Conservation (phyloP, 2,888 invertebrate genomes). For the Molorchus minor region DNA sequence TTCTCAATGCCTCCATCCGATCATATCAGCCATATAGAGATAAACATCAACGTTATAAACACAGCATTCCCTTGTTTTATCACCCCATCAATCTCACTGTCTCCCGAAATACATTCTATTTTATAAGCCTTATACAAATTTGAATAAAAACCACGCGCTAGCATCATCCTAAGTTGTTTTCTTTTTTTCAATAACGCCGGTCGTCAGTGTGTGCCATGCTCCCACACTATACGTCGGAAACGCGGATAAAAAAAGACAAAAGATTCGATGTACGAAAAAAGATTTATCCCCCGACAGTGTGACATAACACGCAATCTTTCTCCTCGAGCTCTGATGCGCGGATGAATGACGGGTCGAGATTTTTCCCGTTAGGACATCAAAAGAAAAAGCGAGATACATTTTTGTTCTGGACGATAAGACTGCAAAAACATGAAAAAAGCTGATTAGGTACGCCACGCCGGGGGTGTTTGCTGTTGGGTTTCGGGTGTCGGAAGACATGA, state of each 20-base stretch:
- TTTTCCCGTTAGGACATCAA: constrained; percentile 19
- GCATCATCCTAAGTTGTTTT: neutral
- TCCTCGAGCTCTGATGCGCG: constrained; percentile 23
- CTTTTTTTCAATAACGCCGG: neutral
- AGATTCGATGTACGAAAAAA: constrained; percentile 25
- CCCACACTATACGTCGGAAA: constrained; percentile 7
- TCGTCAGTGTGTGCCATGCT: neutral
- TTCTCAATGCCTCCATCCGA: too few species aligned
- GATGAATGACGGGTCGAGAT: constrained; percentile 28
- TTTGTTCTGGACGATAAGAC: constrained; percentile 11
- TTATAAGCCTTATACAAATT: neutral
- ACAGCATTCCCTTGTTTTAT: too few species aligned
- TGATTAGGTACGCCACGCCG: too few species aligned
- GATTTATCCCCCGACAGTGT: constrained; percentile 28
- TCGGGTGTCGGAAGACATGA: too few species aligned
- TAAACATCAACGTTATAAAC: too few species aligned
- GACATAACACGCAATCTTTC: constrained; percentile 33
- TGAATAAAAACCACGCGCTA: neutral
- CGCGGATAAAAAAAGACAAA: constrained; percentile 17
- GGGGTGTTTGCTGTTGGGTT: too few species aligned
- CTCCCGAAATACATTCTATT: neutral
- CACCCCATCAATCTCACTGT: neutral
- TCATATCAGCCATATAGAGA: too few species aligned
- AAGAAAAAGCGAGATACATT: constrained; percentile 20
- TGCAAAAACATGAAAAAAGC: neutral